phyloP scores from a whole-genome alignment of 2,888 invertebrate genomes.

The Drosophila mimetica region DNA sequence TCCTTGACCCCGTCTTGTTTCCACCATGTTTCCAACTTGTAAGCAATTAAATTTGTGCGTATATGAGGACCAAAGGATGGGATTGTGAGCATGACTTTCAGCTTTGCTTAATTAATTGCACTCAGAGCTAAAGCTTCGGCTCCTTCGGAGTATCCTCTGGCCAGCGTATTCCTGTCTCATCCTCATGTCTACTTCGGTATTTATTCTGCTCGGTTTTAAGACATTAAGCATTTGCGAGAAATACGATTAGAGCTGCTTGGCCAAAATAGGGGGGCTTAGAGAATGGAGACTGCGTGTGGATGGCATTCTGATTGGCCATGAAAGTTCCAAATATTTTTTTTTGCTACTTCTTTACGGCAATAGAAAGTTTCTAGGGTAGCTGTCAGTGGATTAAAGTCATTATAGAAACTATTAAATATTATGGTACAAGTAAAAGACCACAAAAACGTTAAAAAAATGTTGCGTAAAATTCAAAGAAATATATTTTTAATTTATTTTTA shows the following conservation, averaged over 20 bases:
- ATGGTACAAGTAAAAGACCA: too few species aligned
- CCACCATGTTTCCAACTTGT: slow-evolving; percentile 74
- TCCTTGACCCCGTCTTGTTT: slow-evolving; percentile 36
- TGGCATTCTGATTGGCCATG: slow-evolving; percentile 16
- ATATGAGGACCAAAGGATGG: slow-evolving; percentile 31
- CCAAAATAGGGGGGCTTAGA: not conserved
- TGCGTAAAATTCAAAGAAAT: too few species aligned
- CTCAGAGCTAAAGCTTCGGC: slow-evolving; percentile 68
- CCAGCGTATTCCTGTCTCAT: slow-evolving; percentile 16
- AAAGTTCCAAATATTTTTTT: slow-evolving; percentile 9
- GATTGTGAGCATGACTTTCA: slow-evolving; percentile 70
- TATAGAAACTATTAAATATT: not conserved
- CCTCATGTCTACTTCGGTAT: slow-evolving; percentile 32
- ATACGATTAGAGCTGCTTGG: slow-evolving; percentile 37
- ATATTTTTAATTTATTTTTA: too few species aligned
- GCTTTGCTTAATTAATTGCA: slow-evolving; percentile 77
- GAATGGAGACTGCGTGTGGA: slow-evolving; percentile 2
- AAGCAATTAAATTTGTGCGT: slow-evolving; percentile 72
- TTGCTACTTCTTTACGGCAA: not conserved
- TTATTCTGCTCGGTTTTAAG: slow-evolving; percentile 44
- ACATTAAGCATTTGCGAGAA: slow-evolving; percentile 49
- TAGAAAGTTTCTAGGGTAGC: not conserved
- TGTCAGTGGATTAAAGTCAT: not conserved
- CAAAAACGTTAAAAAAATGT: too few species aligned
- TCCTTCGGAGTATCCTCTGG: slow-evolving; percentile 7